Evolutionary conservation across 2,888 invertebrate species (phyloP), one percentile per base, ranked within the genome.

Genomic region (Caradrina kadenii): DNA sequence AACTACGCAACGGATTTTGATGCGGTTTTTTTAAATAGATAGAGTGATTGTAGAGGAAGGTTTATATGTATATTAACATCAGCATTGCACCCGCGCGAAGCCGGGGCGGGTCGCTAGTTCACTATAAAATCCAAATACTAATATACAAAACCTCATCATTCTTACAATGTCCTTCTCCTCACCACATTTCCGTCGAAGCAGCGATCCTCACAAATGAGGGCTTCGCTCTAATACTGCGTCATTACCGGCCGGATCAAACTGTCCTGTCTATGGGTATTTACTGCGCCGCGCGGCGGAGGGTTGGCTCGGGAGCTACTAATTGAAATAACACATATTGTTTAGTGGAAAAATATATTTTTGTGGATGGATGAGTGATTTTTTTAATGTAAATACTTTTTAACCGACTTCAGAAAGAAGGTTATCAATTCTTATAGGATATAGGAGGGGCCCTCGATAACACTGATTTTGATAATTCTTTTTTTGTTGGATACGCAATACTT

Each of bases 201-300:
- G 69, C 80, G 76, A 80, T 80, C 81, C 80, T 72, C 85, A 85
- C 85, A 87, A 87, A 87, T 84, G 77, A 85, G 86, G 86, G 86
- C 63, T 82, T 78, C 63, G 7, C 39, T 31, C 21, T 83, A 83
- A 81, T 74, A 60, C 81, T 63, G 53, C 68, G 80, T 86, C 85
- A 82, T 87, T 87, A 87, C 84, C 69, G 75, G 45, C 55, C 63
- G 87, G 87, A 82, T 87, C 86, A 86, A 82, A 65, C 69, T 83
- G 86, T 87, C 84, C 66, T 76, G 59, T 60, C 70, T 77, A 62
- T 60, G 63, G 72, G 81, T 85, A 86, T 86, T 86, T 84, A 87
- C 80, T 78, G 72, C 81, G 63, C 58, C 53, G 21, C 53, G 55
- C 64, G 15, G 8, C 26, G 56, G 69, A 72, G 79, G 82, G 83